Percentiles rank a stretch among this genome's conserved stretches.
phyloP scores from a whole-genome alignment of 2,113 vertebrate species.

The Crotalus tigris region DNA sequence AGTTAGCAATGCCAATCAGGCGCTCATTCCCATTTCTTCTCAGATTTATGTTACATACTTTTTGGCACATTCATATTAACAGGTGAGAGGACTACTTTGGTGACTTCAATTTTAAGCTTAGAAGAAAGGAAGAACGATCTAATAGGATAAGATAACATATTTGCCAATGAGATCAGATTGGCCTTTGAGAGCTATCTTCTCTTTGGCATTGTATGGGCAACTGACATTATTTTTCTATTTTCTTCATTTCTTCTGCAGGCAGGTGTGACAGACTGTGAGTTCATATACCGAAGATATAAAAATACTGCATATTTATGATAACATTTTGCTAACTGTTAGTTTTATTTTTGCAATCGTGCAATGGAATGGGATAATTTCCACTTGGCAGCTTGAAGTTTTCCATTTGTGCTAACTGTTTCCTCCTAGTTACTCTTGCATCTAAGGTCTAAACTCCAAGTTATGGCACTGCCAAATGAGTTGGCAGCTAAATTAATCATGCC shows the following conservation, averaged over 20 bases:
- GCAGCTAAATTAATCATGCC: neutral
- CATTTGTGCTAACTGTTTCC: neutral
- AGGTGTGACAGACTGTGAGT: neutral
- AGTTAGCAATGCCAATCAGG: neutral
- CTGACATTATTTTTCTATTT: neutral
- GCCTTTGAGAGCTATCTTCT: neutral
- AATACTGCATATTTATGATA: neutral
- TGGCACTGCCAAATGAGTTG: neutral
- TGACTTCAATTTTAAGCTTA: slow-evolving; percentile 16
- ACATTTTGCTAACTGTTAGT: accelerated
- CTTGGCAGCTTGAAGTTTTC: neutral
- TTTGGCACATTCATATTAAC: slow-evolving; percentile 25
- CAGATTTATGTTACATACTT: slow-evolving; percentile 15
- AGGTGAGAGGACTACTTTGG: neutral
- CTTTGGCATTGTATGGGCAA: neutral
- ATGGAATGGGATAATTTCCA: neutral
- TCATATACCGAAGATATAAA: neutral
- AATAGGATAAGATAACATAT: neutral
- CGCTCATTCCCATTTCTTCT: neutral
- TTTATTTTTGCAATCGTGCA: neutral
- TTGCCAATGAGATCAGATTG: neutral
- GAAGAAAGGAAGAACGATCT: neutral
- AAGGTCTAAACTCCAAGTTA: neutral
- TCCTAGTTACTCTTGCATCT: accelerated
- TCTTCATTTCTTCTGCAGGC: neutral